Conservation (phyloP, 2,888 invertebrate species). For the Hetaerina titia region DNA sequence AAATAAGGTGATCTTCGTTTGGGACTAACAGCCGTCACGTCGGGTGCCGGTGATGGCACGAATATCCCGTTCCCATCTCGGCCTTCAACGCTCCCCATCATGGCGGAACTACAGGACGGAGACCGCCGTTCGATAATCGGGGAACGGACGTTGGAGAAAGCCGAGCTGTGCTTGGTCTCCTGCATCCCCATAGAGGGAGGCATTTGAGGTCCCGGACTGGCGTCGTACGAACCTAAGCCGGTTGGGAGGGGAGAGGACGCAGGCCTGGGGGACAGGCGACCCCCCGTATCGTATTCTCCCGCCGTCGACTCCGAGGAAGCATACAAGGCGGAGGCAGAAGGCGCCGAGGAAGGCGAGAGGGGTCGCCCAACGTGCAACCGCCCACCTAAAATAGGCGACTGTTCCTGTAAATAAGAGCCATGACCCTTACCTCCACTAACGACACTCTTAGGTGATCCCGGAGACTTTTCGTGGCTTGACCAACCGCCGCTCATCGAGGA, state of each 20-base stretch:
- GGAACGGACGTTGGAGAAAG: conserved; percentile 80
- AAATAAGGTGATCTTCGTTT: conserved; percentile 76
- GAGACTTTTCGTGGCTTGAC: conserved; percentile 91
- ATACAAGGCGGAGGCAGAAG: conserved; percentile 50
- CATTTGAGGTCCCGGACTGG: conserved; percentile 20
- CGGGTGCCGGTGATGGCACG: conserved; percentile 79
- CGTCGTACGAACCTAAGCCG: conserved; percentile 17
- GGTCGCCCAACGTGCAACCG: conserved; percentile 47
- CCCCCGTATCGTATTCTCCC: conserved; percentile 40
- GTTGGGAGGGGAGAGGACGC: conserved; percentile 45
- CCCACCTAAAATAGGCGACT: conserved; percentile 70
- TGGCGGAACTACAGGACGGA: conserved; percentile 67
- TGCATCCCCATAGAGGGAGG: conserved; percentile 27
- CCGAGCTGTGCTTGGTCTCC: conserved; percentile 79
- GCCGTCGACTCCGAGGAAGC: conserved; percentile 43
- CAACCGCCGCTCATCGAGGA: conserved; percentile 91
- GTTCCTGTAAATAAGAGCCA: conserved; percentile 76
- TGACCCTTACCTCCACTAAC: conserved; percentile 75
- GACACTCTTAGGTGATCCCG: conserved; percentile 86
- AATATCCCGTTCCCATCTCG: conserved; percentile 78
- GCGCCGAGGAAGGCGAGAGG: conserved; percentile 74
- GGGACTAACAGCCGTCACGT: conserved; percentile 79
- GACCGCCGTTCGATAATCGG: conserved; percentile 78
- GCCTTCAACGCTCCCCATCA: conserved; percentile 71
- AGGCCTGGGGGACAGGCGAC: conserved; percentile 37